These are phyloP conservation scores for Caenorhabditis sp. DNA, from an alignment of 2,888 invertebrate species.

Conservation along the genomic window DNA sequence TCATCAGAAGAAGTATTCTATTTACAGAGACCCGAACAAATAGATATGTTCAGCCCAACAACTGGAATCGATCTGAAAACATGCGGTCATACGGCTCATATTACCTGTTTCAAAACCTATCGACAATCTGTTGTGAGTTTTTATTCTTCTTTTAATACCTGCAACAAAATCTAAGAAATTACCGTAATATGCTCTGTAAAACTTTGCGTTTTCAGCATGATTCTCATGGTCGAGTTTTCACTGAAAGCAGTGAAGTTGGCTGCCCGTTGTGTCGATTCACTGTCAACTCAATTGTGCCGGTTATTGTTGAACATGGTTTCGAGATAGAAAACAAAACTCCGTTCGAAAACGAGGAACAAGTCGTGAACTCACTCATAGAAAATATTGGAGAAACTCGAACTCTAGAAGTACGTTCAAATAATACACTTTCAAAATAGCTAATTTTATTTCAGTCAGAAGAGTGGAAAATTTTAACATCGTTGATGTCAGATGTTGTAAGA, in stretches of 20 bases:
- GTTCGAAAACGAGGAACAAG: not conserved
- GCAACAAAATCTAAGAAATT: not conserved
- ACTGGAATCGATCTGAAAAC: constrained; percentile 88
- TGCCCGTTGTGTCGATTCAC: constrained; percentile 57
- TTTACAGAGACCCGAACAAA: not conserved
- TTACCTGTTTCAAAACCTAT: constrained; percentile 91
- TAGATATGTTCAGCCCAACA: not conserved
- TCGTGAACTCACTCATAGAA: not conserved
- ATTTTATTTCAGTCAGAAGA: not conserved
- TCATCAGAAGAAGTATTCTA: not conserved
- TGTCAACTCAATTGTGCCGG: constrained; percentile 51
- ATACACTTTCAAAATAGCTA: not conserved
- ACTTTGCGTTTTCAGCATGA: not conserved
- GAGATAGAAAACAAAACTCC: not conserved
- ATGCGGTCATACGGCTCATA: constrained; percentile 95
- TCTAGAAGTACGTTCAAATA: not conserved
- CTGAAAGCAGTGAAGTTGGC: constrained; percentile 17
- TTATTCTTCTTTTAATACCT: not conserved
- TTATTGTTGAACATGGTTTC: constrained; percentile 31
- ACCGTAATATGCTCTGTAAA: not conserved
- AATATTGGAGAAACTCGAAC: not conserved
- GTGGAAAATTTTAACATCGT: not conserved
- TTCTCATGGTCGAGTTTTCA: constrained; percentile 1
- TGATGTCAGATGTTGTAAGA: not conserved
- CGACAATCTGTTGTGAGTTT: constrained; percentile 77